Evolutionary conservation across 2,888 invertebrate genomes (phyloP).

Genomic region (Priocnemis perturbator): DNA sequence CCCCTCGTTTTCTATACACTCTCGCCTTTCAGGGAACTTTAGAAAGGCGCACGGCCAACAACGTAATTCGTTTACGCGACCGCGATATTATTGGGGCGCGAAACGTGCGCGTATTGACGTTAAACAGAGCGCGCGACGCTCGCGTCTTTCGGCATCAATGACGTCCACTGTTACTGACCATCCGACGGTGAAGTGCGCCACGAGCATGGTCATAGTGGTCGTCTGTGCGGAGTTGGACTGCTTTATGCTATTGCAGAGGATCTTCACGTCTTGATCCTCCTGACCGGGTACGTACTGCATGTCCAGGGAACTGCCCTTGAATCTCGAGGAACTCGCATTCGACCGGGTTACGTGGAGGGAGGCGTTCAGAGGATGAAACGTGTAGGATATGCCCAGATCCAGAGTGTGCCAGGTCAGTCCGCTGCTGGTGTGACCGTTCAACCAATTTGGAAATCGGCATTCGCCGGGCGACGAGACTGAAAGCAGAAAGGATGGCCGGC

Average conservation of each 20-base stretch:
- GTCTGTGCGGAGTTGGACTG: slow-evolving; percentile 72
- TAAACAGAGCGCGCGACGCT: no score
- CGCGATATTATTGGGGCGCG: no score
- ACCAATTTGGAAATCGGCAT: slow-evolving; percentile 92
- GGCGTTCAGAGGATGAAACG: slow-evolving; percentile 89
- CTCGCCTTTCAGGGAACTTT: no score
- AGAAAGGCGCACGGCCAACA: no score
- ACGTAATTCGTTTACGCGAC: no score
- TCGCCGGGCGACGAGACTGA: slow-evolving; percentile 84
- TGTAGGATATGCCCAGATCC: slow-evolving; percentile 90
- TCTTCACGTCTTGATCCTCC: slow-evolving; percentile 72
- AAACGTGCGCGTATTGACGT: no score
- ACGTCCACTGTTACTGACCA: slow-evolving; percentile 77
- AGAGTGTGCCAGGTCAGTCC: slow-evolving; percentile 86
- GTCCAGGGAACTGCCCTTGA: slow-evolving; percentile 63
- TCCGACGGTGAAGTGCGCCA: slow-evolving; percentile 85
- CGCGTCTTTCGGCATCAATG: no score
- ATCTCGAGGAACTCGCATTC: slow-evolving; percentile 67
- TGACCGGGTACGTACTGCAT: slow-evolving; percentile 67
- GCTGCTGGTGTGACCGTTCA: slow-evolving; percentile 82
- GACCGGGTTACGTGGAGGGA: slow-evolving; percentile 82
- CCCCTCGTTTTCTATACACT: no score
- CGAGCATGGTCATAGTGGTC: slow-evolving; percentile 79
- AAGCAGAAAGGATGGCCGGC: slow-evolving; percentile 57
- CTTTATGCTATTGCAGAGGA: slow-evolving; percentile 71